Evolutionary conservation across 2,888 invertebrate genomes (phyloP).

Genomic region (Xylota segnis): DNA sequence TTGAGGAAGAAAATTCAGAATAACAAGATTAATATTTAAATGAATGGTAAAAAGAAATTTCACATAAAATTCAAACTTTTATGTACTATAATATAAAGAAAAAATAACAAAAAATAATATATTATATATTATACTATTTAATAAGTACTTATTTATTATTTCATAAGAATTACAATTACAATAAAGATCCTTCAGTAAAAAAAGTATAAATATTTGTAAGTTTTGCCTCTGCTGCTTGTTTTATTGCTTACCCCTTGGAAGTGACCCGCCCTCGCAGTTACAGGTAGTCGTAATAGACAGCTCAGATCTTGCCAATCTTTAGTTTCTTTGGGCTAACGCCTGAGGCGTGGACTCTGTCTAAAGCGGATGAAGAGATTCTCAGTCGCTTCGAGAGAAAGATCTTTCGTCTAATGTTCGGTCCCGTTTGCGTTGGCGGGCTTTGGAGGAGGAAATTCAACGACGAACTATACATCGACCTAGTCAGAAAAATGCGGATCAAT

Average conservation of each 20-base stretch:
- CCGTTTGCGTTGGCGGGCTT: no score
- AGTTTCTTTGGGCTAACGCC: no score
- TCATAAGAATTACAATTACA: constrained; percentile 75
- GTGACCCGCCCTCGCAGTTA: no score
- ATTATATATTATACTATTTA: constrained; percentile 69
- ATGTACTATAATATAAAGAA: constrained; percentile 67
- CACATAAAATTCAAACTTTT: constrained; percentile 63
- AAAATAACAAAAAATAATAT: constrained; percentile 40
- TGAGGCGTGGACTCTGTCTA: no score
- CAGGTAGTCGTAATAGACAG: no score
- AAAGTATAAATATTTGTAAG: constrained; percentile 51
- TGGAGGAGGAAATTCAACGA: no score
- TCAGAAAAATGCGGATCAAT: no score
- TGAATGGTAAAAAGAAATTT: constrained; percentile 29
- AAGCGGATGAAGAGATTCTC: no score
- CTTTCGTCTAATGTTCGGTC: no score
- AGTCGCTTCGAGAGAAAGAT: no score
- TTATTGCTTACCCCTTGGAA: not conserved
- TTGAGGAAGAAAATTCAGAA: constrained; percentile 60
- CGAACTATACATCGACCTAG: no score
- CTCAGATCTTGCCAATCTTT: no score
- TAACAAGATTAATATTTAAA: constrained; percentile 45
- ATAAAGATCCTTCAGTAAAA: constrained; percentile 76
- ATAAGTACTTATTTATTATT: constrained; percentile 77
- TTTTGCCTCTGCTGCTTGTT: constrained; percentile 1